Percentiles rank a stretch among this genome's conserved stretches.
Evolutionary conservation across 2,888 invertebrate genomes (phyloP).

Genomic region (Agrotis segetum): DNA sequence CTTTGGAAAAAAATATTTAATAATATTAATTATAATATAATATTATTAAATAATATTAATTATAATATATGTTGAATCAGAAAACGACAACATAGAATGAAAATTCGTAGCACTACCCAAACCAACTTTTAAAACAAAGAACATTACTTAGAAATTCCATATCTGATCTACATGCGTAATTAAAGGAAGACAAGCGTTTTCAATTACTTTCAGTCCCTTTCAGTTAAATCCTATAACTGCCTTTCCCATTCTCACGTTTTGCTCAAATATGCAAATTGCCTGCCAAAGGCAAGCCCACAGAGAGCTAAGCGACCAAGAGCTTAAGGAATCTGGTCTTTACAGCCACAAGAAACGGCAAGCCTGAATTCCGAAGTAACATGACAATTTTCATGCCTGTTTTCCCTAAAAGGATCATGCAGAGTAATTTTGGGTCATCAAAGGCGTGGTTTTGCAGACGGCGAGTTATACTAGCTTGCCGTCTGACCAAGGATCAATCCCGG

Average conservation of each 20-base stretch:
- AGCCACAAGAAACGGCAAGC: slow-evolving; percentile 8
- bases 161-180: slow-evolving; percentile 11
- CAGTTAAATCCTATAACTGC: slow-evolving; percentile 24
- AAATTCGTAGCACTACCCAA: not conserved
- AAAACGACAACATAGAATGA: not conserved
- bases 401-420: too few species aligned
- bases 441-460: too few species aligned
- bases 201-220: slow-evolving; percentile 22
- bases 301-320: slow-evolving; percentile 7
- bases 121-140: not conserved
- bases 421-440: too few species aligned
- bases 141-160: not conserved
- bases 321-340: slow-evolving; percentile 26
- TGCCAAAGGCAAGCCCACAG: slow-evolving; percentile 15
- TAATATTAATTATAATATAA: too few species aligned
- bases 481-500: too few species aligned
- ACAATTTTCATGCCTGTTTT: not conserved
- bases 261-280: slow-evolving; percentile 51
- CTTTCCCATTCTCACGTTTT: slow-evolving; percentile 28
- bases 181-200: slow-evolving; percentile 15
- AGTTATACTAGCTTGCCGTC: too few species aligned
- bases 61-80: too few species aligned
- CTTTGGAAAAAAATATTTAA: too few species aligned
- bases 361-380: not conserved
- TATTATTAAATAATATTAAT: too few species aligned